Evolutionary conservation across 1,140 invertebrate species (phyloP), one percentile per base, ranked within the genome.

Genomic region (Oryctes rhinoceros): DNA sequence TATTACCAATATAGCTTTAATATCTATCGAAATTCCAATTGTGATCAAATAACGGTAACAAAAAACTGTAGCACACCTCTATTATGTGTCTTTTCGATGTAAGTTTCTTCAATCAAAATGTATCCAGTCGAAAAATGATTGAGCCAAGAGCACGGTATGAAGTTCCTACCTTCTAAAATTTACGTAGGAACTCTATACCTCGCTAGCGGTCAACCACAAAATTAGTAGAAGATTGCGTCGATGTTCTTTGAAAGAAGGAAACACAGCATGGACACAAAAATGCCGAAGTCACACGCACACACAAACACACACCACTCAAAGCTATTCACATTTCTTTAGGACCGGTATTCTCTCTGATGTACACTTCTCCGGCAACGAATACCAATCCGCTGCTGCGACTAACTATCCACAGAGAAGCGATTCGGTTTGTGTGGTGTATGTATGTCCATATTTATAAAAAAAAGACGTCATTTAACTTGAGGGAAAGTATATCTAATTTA

Each of bases 171-270:
- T 79, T 81, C 76, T 83, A 81, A 85, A 85, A 84, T 80, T 84
- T 82, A 87, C 87, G 87, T 88, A 88, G 87, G 87, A 88, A 88
- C 87, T 88, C 87, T 88, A 88, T 88, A 88, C 87, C 87, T 88
- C 87, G 87, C 87, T 88, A 87, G 85, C 86, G 87, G 87, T 87
- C 84, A 86, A 86, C 86, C 86, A 86, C 78, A 82, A 53, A 78
- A 71, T 71, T 71, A 71, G 65, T 71, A 37, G 65, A 35, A 71
- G 65, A 71, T 71, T 71, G 24, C 65, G 65, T 71, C 65, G 65
- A 71, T 71, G 65, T 71, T 71, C 65, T 71, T 71, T 71, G 65
- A 71, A 71, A 15, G 65, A 62, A 62, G 65, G 20, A 71, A 71
- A 71, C 20, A 71, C 20, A 24, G 65, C 65, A 71, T 24, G 35